Evolutionary conservation across 2,113 vertebrate species (phyloP).

Genomic region (Dicaeum eximium): DNA sequence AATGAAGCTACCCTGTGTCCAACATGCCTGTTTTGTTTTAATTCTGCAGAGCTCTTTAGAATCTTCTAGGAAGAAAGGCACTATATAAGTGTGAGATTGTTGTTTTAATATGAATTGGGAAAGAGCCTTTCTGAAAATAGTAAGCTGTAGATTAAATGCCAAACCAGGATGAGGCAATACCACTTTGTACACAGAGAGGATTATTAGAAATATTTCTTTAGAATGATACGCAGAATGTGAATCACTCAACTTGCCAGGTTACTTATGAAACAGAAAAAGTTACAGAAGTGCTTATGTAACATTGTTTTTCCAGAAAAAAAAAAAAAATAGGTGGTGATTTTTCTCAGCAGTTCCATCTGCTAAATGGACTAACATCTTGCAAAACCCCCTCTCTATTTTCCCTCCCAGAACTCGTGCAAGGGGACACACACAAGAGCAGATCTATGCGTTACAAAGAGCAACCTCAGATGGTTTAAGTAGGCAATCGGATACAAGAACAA

Average conservation of each 20-base stretch:
- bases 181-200: constrained; percentile 62
- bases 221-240: constrained; percentile 65
- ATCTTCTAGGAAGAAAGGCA: constrained; percentile 17
- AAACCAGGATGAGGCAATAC: constrained; percentile 59
- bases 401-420: not conserved
- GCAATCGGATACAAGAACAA: not conserved
- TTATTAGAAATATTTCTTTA: constrained; percentile 68
- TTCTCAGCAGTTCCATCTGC: constrained; percentile 17
- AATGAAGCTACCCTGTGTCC: constrained; percentile 40
- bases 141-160: constrained; percentile 60
- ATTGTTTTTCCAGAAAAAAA: constrained; percentile 50
- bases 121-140: constrained; percentile 64
- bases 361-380: constrained; percentile 38
- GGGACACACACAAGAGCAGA: not conserved
- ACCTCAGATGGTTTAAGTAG: constrained; percentile 8
- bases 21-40: constrained; percentile 36
- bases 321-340: constrained; percentile 43
- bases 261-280: constrained; percentile 64
- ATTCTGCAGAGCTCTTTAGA: constrained; percentile 30
- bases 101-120: constrained; percentile 59
- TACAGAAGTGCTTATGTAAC: constrained; percentile 61
- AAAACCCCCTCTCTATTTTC: not conserved
- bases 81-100: constrained; percentile 41
- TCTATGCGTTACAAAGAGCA: constrained; percentile 28
- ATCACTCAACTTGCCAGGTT: constrained; percentile 63